A percentile compares a stretch with the other conserved stretches of the same genome.
Evolutionary conservation across 1,140 invertebrate species (phyloP).

Genomic region (Dinoponera quadriceps): DNA sequence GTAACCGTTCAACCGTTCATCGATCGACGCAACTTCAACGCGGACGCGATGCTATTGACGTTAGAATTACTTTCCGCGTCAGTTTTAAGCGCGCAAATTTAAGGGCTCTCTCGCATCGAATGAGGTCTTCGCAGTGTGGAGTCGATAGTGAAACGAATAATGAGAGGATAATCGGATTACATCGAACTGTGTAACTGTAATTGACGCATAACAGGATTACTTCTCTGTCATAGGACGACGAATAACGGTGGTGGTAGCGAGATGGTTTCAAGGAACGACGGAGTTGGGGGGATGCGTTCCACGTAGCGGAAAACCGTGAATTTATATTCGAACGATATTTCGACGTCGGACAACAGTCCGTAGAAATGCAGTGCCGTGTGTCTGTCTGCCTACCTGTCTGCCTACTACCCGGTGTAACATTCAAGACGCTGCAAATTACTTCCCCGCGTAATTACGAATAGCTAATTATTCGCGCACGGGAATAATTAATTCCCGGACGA

Average conservation of each 20-base stretch:
- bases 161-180: constrained; percentile 60
- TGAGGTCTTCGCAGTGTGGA: constrained; percentile 2
- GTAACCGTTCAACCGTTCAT: neutral
- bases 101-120: constrained; percentile 36
- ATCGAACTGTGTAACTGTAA: constrained; percentile 60
- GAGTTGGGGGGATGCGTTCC: neutral
- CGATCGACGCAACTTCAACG: constrained; percentile 15
- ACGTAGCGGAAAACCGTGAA: constrained; percentile 12
- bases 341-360: constrained; percentile 32
- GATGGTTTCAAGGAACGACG: neutral
- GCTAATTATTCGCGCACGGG: neutral
- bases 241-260: neutral
- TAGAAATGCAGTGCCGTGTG: constrained; percentile 14
- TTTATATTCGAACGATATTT: constrained; percentile 47
- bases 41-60: constrained; percentile 14
- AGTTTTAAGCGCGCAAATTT: constrained; percentile 46
- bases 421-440: constrained; percentile 9
- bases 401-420: neutral
- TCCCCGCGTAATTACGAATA: constrained; percentile 2
- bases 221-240: constrained; percentile 5
- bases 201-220: constrained; percentile 52
- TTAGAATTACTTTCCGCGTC: constrained; percentile 23
- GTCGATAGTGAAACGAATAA: constrained; percentile 56
- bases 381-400: too few species aligned
- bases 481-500: constrained; percentile 20